Conservation (phyloP, 2,113 vertebrate species). For the Podarcis raffonei region DNA sequence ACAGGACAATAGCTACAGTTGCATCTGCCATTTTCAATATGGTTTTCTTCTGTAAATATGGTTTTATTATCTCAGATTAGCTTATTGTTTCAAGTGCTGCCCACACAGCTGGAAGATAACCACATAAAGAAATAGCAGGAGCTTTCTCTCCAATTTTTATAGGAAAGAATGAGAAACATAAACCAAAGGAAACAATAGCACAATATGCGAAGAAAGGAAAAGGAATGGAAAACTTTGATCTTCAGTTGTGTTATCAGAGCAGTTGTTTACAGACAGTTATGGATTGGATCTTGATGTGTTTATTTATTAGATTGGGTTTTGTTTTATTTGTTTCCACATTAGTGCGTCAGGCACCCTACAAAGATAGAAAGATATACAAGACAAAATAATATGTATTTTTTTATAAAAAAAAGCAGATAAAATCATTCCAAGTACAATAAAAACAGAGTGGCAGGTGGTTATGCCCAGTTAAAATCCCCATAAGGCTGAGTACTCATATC, state of each 20-base stretch:
- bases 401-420: neutral
- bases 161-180: neutral
- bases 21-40: no score
- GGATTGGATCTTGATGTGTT: neutral
- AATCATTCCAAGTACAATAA: neutral
- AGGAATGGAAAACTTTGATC: neutral
- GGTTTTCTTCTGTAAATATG: no score
- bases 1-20: no score
- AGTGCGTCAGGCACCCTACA: neutral
- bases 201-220: neutral
- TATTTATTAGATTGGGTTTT: neutral
- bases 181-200: neutral
- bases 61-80: neutral
- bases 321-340: neutral
- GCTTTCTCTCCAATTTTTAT: neutral
- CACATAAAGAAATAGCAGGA: neutral
- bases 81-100: neutral
- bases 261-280: neutral
- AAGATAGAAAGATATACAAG: neutral
- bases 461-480: neutral
- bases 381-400: neutral
- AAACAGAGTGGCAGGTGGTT: neutral
- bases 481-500: neutral
- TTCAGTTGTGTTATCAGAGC: neutral
- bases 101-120: neutral